phyloP scores from a whole-genome alignment of 2,113 vertebrate genomes.

The cat (Felis catus) region DNA sequence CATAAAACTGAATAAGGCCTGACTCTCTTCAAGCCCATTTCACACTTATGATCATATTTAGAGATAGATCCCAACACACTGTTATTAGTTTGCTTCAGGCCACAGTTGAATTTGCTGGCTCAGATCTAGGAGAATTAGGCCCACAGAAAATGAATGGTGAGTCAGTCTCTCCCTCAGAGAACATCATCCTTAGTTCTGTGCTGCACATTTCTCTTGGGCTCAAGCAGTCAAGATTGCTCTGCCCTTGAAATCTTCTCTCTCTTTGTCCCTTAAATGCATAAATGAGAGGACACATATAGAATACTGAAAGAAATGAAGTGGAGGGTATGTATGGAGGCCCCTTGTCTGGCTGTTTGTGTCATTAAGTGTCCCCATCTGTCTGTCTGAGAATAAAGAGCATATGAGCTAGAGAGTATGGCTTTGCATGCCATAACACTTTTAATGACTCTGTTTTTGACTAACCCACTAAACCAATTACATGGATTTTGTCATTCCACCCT shows the following conservation, averaged over 20 bases:
- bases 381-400: not conserved
- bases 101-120: not conserved
- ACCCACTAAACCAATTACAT: not conserved
- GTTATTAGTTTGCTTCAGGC: not conserved
- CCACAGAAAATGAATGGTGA: not conserved
- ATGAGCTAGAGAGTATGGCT: not conserved
- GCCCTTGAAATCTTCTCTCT: not conserved
- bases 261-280: not conserved
- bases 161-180: not conserved
- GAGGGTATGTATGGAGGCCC: not conserved
- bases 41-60: not conserved
- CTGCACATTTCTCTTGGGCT: not conserved
- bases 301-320: not conserved
- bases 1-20: constrained; percentile 8
- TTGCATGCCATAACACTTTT: not conserved
- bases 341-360: not conserved
- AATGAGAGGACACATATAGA: not conserved
- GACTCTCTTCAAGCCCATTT: constrained; percentile 44
- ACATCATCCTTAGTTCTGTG: not conserved
- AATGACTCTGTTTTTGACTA: not conserved
- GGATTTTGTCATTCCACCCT: not conserved
- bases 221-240: not conserved
- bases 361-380: not conserved
- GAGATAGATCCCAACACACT: not conserved
- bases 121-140: not conserved